Conservation (phyloP, 2,888 invertebrate species). For the Idaea straminata region DNA sequence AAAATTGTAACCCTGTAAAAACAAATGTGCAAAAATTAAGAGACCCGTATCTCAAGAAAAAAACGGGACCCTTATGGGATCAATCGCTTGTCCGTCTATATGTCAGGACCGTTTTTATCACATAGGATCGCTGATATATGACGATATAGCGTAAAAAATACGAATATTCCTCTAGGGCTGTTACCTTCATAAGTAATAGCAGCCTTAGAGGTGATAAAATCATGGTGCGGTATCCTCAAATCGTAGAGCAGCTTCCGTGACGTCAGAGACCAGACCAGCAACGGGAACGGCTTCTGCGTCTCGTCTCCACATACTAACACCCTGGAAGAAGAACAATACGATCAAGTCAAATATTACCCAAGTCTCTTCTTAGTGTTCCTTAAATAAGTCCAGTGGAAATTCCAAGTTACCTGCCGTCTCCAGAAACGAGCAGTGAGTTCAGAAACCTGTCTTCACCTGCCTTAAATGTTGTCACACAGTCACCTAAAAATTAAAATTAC, state of each 20-base stretch:
- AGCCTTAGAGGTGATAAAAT: conserved; percentile 90
- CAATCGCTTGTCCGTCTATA: no score
- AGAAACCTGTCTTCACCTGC: conserved; percentile 94
- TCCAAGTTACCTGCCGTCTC: conserved; percentile 86
- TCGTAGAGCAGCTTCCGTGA: conserved; percentile 92
- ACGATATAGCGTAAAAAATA: no score
- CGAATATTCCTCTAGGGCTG: not conserved
- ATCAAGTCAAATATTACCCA: not conserved
- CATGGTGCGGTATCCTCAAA: conserved; percentile 92
- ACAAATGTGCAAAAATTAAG: no score
- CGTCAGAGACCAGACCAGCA: conserved; percentile 93
- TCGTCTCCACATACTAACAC: conserved; percentile 94
- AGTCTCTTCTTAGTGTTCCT: not conserved
- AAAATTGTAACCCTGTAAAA: no score
- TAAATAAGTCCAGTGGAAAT: not conserved
- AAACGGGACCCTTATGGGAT: no score
- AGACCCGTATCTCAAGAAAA: no score
- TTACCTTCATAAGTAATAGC: conserved; percentile 91
- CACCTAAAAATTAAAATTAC: conserved; percentile 68
- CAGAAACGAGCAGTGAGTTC: conserved; percentile 92
- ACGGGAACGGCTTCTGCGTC: conserved; percentile 94
- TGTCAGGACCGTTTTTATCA: no score
- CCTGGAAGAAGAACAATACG: conserved; percentile 54
- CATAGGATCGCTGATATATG: no score
- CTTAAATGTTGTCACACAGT: conserved; percentile 92